These are phyloP conservation scores for Pammene fasciana DNA, from an alignment of 2,888 invertebrate species.

Conservation along the genomic window DNA sequence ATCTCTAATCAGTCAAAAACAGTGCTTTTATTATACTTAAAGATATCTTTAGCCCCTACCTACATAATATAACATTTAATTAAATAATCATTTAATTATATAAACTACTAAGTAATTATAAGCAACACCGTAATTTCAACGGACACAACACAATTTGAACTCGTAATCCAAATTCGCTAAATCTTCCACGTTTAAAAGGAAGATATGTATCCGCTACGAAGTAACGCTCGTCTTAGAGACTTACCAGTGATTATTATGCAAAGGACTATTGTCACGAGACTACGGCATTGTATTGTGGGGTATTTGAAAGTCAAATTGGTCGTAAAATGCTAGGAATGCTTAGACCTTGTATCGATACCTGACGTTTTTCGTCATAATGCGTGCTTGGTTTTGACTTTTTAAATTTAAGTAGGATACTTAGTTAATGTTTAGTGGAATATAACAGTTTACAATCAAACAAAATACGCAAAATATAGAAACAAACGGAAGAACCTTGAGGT, in stretches of 20 bases:
- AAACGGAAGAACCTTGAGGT: too few relatives aligned
- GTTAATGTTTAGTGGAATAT: too few relatives aligned
- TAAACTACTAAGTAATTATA: too few relatives aligned
- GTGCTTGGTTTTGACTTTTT: neutral
- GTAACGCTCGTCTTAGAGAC: neutral
- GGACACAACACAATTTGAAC: neutral
- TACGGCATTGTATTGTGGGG: constrained; percentile 21
- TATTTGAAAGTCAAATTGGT: constrained; percentile 37
- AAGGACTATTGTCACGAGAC: constrained; percentile 18
- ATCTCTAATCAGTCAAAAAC: too few relatives aligned
- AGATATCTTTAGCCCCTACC: too few relatives aligned
- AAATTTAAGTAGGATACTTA: too few relatives aligned
- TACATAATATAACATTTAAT: too few relatives aligned
- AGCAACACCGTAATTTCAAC: neutral
- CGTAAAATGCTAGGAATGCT: neutral
- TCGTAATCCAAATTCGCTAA: constrained; percentile 1
- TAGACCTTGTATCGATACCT: neutral
- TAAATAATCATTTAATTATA: too few relatives aligned
- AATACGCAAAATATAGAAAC: too few relatives aligned
- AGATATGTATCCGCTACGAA: neutral
- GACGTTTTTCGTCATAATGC: neutral
- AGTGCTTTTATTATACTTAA: too few relatives aligned
- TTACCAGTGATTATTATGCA: constrained; percentile 27
- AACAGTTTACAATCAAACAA: too few relatives aligned
- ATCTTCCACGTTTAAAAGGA: neutral